These are phyloP conservation scores for Oreonectes daqikongensis DNA, from an alignment of 2,797 vertebrate genomes.

Conservation along the genomic window DNA sequence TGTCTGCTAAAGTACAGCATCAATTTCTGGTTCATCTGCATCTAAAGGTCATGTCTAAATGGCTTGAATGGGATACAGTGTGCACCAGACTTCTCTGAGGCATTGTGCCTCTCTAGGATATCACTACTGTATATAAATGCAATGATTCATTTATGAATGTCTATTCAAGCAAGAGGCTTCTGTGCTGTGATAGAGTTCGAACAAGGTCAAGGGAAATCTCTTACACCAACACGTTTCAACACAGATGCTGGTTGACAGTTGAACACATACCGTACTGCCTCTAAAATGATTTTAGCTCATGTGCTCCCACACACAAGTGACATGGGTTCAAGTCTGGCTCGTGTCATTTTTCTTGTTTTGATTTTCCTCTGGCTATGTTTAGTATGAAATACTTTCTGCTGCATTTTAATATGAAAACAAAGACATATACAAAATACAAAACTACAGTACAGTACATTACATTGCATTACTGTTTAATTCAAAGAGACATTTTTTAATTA, in stretches of 20 bases:
- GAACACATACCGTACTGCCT: constrained; percentile 1
- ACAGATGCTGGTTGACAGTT: neutral
- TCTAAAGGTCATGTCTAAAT: neutral
- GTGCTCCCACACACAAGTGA: neutral
- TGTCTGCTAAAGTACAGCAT: neutral
- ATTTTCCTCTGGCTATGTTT: neutral
- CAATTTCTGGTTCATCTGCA: neutral
- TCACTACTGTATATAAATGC: constrained; percentile 13
- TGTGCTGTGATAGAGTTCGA: constrained; percentile 24
- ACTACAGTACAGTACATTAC: too few relatives aligned
- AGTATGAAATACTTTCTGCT: neutral
- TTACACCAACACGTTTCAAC: neutral
- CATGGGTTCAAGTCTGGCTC: neutral
- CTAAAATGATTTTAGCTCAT: constrained; percentile 4
- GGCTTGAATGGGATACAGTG: neutral
- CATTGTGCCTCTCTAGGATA: neutral
- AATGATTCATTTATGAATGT: constrained; percentile 33
- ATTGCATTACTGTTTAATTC: too few relatives aligned
- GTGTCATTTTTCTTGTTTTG: neutral
- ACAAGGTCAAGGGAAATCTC: constrained; percentile 1
- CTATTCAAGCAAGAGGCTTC: constrained; percentile 10
- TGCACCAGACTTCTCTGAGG: constrained; percentile 8
- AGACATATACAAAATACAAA: too few relatives aligned
- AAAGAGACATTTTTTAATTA: too few relatives aligned
- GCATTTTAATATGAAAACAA: too few relatives aligned